Base-by-base conservation (phyloP, 2,797 vertebrate species). In the Erpetoichthys calabaricus region DNA sequence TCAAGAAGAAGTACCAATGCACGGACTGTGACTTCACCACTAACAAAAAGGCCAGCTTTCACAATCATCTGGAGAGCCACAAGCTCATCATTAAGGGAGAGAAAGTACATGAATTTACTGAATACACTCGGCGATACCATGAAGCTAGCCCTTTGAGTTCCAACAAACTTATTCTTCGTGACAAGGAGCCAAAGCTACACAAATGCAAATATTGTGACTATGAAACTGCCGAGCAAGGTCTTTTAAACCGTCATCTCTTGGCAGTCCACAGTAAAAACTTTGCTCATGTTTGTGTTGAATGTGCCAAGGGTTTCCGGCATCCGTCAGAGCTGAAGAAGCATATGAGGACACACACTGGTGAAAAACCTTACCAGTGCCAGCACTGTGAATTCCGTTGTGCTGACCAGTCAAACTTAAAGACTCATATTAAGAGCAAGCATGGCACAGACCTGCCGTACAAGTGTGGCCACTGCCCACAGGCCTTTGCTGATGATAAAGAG, bases 301-400 rank as follows among this genome's bases (percentile, higher is more conserved):
- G 89, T 42, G 89, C 87, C 54, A 92, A 92, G 65, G 89, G 89
- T 57, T 92, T 92, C 76, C 84, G 89, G 10, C 89, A 92, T 65
- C 89, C 89, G 0, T 92, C 89, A 1, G 89, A 92, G 75, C 86
- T 92, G 51, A 92, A 91, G 73, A 92, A 92, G 67, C 89, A 92
- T 64, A 90, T 91, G 88, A 81, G 89, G 76, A 92, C 86, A 65
- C 96, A 99, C 84, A 99, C 96, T 0, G 96, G 96, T 7, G 96
- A 99, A 73, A 99, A 99, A 81, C 96, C 96, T 5, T 99, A 98
- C 80, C 89, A 92, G 7, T 99, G 96, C 78, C 86, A 86, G 68
- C 86, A 88, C 72, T 91, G 89, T 51, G 78, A 83, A 67, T 91
- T 90, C 78, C 80, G 89, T 60, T 91, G 88, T 8, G 88, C 89